Base-by-base conservation (phyloP, 2,797 vertebrate genomes). In the Rhabdomys pumilio region DNA sequence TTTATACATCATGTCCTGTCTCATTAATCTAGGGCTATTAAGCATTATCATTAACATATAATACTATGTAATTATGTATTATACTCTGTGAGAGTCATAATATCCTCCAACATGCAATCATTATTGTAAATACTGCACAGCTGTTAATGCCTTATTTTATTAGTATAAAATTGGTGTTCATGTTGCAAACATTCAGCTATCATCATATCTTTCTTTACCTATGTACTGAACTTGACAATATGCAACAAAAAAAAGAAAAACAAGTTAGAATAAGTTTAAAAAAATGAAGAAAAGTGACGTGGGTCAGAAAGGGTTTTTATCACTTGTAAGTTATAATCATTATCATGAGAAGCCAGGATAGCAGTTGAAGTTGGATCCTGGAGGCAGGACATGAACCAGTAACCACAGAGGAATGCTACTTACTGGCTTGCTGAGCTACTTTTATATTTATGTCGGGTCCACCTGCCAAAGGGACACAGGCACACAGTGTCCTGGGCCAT, bases 21-120 rank as follows among this genome's bases (percentile, higher is more conserved):
- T 90, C 53, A 59, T 79, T 77, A 94, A 93, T 15, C 20, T 93
- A 85, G 41, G 80, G 41, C 29, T 93, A 53, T 76, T 89, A 94
- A 31, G 77, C 91, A 34, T 75, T 94, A 81, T 65, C 80, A 80
- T 89, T 93, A 85, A 44, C 47, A 87, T 79, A 44, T 57, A 57
- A 29, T 55, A 44, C 31, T 63, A 93, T 80, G 17, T 29, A 83
- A 80, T 87, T 89, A 95, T 84, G 10, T 50, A 50, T 50, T 11
- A 50, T 47, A 73, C 3, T 53, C 31, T 94, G 29, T 9, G 38
- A 90, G 26, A 65, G 93, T 79, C 59, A 9, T 79, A 76, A 67
- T 69, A 86, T 88, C n/a, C 15, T 38, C 59, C 47, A 44, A 41
- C 47, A 57, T 90, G 31, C 1, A 92, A 13, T 72, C 24, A 90